Conservation (phyloP, 92 coral and sea anemone species). For the Zoanthus gigantus region DNA sequence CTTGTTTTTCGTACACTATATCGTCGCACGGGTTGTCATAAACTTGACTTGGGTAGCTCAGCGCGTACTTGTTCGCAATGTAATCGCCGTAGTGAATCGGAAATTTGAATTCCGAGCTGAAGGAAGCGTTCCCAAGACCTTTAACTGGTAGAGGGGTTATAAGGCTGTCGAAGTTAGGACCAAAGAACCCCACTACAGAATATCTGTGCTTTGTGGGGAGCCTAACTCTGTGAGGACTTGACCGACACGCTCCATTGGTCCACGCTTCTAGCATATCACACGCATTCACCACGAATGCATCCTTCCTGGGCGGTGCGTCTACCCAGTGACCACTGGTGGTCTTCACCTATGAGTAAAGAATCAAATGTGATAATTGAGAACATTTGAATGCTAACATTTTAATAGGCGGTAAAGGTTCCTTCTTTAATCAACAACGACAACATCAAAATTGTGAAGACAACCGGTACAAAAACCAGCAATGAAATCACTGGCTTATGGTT, state of each 20-base stretch:
- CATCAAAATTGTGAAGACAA: too few species aligned
- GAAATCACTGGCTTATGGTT: too few species aligned
- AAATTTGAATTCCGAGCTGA: constrained; percentile 19
- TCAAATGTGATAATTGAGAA: not conserved
- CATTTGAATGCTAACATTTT: not conserved
- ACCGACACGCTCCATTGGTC: constrained; percentile 39
- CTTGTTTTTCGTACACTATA: not conserved
- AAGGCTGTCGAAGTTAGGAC: constrained; percentile 38
- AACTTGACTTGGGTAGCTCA: constrained; percentile 32
- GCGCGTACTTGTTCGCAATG: constrained; percentile 42
- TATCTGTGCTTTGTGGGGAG: constrained; percentile 31
- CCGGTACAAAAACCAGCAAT: too few species aligned
- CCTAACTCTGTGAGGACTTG: constrained; percentile 38
- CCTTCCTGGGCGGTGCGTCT: constrained; percentile 27
- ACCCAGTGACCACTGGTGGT: constrained; percentile 34
- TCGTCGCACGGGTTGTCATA: constrained; percentile 6
- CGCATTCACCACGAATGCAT: constrained; percentile 35
- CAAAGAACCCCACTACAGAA: constrained; percentile 31
- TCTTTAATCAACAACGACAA: too few species aligned
- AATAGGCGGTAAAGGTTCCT: too few species aligned
- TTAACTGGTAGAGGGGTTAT: constrained; percentile 34
- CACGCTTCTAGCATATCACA: constrained; percentile 44
- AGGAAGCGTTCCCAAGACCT: constrained; percentile 25
- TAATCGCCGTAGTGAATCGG: constrained; percentile 40
- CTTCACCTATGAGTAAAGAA: not conserved